Evolutionary conservation across 2,113 vertebrate genomes (phyloP).

Genomic region (Eurypyga helias): DNA sequence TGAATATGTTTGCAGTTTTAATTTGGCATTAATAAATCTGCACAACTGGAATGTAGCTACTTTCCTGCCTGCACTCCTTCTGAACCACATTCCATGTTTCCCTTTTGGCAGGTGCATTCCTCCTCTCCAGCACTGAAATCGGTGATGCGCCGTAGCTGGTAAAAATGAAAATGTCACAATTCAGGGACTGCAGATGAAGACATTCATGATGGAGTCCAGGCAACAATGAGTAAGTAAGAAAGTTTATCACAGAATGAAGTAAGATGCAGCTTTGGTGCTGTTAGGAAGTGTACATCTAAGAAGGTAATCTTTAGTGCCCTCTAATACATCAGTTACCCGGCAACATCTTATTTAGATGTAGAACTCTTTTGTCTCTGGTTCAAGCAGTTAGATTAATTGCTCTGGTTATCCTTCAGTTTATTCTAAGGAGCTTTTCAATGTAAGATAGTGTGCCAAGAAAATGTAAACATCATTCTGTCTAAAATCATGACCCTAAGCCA

Average conservation of each 20-base stretch:
- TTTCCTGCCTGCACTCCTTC: not conserved
- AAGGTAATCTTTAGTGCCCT: not conserved
- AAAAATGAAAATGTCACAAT: not conserved
- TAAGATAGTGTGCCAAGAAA: not conserved
- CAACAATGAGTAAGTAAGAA: not conserved
- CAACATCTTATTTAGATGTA: slow-evolving; percentile 46
- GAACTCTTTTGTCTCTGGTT: slow-evolving; percentile 34
- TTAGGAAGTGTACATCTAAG: not conserved
- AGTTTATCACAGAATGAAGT: not conserved
- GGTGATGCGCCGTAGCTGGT: not conserved
- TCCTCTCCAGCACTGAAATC: not conserved
- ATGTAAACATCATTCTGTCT: not conserved
- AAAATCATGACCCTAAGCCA: too few relatives aligned
- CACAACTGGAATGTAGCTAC: not conserved
- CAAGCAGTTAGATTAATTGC: slow-evolving; percentile 42
- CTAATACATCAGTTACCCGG: slow-evolving; percentile 36
- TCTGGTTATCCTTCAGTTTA: slow-evolving; percentile 1
- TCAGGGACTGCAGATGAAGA: not conserved
- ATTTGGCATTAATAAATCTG: not conserved
- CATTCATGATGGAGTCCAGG: not conserved
- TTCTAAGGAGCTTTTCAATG: slow-evolving; percentile 28
- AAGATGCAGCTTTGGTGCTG: not conserved
- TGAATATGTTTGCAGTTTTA: not conserved
- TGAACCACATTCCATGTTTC: not conserved
- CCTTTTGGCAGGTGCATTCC: not conserved